A percentile compares a stretch with the other conserved stretches of the same genome.
phyloP scores from a whole-genome alignment of 92 coral and sea anemone genomes.

The Palythoa heliodiscus region DNA sequence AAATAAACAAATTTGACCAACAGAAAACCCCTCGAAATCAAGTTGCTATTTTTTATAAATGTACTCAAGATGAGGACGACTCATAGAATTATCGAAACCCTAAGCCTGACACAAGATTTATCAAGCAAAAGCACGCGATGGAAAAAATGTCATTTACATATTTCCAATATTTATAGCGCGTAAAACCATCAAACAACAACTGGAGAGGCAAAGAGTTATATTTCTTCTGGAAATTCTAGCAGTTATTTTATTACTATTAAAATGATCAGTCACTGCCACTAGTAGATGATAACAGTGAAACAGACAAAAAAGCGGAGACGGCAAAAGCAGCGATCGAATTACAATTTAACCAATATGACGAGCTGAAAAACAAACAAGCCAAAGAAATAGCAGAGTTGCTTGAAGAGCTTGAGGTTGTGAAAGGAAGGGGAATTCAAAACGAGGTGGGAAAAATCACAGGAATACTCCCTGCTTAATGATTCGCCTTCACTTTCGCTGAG shows the following conservation, averaged over 20 bases:
- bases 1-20: no score
- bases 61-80: slow-evolving; percentile 43
- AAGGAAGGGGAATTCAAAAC: not conserved
- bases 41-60: slow-evolving; percentile 3
- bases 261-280: slow-evolving; percentile 41
- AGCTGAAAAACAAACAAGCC: slow-evolving; percentile 19
- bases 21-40: not conserved
- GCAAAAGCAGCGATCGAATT: not conserved
- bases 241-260: not conserved
- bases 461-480: not conserved
- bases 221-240: slow-evolving; percentile 33
- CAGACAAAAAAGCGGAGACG: slow-evolving; percentile 4
- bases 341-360: slow-evolving; percentile 20
- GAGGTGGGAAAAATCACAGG: not conserved
- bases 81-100: slow-evolving; percentile 40
- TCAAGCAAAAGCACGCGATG: slow-evolving; percentile 30
- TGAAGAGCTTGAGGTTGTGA: slow-evolving; percentile 3
- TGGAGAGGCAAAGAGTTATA: slow-evolving; percentile 20
- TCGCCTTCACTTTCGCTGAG: not conserved
- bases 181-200: slow-evolving; percentile 15
- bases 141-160: not conserved
- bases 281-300: not conserved
- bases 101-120: slow-evolving; percentile 23
- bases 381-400: slow-evolving; percentile 26
- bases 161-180: slow-evolving; percentile 24